A percentile compares a stretch with the other conserved stretches of the same genome.
phyloP scores from a whole-genome alignment of 2,113 vertebrate species.

The Haliaeetus leucogaster region DNA sequence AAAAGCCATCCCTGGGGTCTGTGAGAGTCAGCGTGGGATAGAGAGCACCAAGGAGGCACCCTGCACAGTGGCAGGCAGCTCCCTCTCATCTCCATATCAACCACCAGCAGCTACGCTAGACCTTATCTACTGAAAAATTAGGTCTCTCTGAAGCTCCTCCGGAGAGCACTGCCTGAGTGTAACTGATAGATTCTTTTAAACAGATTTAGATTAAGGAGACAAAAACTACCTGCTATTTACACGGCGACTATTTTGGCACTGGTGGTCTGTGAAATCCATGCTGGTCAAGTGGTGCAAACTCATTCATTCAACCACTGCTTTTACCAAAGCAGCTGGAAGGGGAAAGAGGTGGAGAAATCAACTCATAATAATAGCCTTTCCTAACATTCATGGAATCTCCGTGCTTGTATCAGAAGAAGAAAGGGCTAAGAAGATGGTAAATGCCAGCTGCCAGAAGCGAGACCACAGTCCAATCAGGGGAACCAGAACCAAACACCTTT shows the following conservation, averaged over 20 bases:
- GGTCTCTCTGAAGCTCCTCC: not conserved
- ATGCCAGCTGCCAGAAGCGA: not conserved
- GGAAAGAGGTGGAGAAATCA: not conserved
- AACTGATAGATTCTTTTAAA: not conserved
- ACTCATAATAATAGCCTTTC: not conserved
- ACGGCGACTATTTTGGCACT: accelerated
- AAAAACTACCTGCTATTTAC: not conserved
- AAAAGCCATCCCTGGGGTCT: not conserved
- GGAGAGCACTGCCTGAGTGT: not conserved
- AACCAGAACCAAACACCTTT: not conserved
- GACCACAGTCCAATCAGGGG: not conserved
- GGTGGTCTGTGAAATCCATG: not conserved
- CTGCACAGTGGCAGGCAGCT: not conserved
- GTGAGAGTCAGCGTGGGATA: not conserved
- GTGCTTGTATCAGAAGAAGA: not conserved
- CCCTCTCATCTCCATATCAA: not conserved
- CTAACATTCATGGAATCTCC: not conserved
- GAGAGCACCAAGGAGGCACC: not conserved
- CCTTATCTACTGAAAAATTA: not conserved
- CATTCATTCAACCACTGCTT: not conserved
- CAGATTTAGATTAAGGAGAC: not conserved
- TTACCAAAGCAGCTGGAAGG: not conserved
- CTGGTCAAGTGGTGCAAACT: not conserved
- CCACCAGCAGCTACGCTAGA: not conserved
- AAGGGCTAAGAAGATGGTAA: not conserved